These are phyloP conservation scores for Chalcis sispes DNA, from an alignment of 2,888 invertebrate genomes.

Conservation along the genomic window DNA sequence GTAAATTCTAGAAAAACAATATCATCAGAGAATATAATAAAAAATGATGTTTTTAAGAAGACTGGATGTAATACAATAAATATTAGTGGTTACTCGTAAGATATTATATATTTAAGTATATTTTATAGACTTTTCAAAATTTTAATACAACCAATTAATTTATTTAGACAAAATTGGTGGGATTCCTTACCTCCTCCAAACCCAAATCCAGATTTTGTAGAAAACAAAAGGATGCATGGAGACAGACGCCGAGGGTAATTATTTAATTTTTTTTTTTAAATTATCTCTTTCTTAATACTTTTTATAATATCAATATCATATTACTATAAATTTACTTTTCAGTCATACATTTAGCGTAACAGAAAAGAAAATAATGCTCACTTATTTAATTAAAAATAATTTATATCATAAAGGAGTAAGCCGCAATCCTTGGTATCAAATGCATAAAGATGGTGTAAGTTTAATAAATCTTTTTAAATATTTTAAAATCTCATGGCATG, in stretches of 20 bases:
- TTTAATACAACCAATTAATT: too few relatives aligned
- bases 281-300: background rate
- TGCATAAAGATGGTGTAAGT: slow-evolving; percentile 18
- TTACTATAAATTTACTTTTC: background rate
- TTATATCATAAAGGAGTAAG: background rate
- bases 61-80: too few relatives aligned
- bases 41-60: too few relatives aligned
- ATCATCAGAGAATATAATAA: too few relatives aligned
- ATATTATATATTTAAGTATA: too few relatives aligned
- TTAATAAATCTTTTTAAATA: background rate
- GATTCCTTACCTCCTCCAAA: background rate
- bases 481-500: background rate
- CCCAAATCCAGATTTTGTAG: background rate
- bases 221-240: background rate
- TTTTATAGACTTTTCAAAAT: too few relatives aligned
- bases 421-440: background rate
- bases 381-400: slow-evolving; percentile 3
- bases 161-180: slow-evolving; percentile 18
- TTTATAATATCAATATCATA: background rate
- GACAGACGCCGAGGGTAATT: slow-evolving; percentile 16
- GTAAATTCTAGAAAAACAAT: too few relatives aligned
- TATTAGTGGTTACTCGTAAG: too few relatives aligned
- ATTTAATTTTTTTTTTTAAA: background rate
- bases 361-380: slow-evolving; percentile 6
- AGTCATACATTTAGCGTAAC: background rate